phyloP scores from a whole-genome alignment of 2,113 vertebrate genomes.

The Amazona vittata region DNA sequence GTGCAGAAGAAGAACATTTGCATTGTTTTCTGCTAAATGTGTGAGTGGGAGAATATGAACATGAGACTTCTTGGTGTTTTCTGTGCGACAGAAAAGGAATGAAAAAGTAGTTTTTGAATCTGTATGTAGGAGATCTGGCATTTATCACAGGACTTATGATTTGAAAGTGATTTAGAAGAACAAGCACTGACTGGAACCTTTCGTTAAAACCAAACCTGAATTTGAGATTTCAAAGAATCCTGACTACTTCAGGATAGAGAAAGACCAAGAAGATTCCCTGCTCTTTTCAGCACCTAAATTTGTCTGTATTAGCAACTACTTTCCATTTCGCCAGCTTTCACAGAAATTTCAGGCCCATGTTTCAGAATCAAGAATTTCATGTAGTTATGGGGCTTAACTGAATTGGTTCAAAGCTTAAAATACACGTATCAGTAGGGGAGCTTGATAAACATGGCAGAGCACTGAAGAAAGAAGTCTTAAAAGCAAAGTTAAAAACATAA shows the following conservation, averaged over 20 bases:
- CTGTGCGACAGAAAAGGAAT: neutral
- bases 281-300: neutral
- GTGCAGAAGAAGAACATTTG: neutral
- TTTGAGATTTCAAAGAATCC: neutral
- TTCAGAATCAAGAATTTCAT: neutral
- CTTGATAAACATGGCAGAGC: neutral
- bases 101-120: neutral
- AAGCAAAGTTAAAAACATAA: neutral
- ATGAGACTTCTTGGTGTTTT: neutral
- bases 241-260: neutral
- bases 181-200: neutral
- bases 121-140: neutral
- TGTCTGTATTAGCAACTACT: neutral
- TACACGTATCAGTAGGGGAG: accelerated
- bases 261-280: neutral
- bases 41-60: neutral
- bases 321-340: neutral
- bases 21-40: slow-evolving; percentile 2
- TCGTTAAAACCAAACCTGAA: neutral
- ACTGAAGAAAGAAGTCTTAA: neutral
- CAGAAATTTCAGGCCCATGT: neutral
- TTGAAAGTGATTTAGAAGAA: slow-evolving; percentile 13
- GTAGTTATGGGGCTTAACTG: neutral
- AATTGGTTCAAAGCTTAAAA: neutral
- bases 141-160: neutral